Evolutionary conservation across 2,797 vertebrate species (phyloP).

Genomic region (Galagoides demidoff): DNA sequence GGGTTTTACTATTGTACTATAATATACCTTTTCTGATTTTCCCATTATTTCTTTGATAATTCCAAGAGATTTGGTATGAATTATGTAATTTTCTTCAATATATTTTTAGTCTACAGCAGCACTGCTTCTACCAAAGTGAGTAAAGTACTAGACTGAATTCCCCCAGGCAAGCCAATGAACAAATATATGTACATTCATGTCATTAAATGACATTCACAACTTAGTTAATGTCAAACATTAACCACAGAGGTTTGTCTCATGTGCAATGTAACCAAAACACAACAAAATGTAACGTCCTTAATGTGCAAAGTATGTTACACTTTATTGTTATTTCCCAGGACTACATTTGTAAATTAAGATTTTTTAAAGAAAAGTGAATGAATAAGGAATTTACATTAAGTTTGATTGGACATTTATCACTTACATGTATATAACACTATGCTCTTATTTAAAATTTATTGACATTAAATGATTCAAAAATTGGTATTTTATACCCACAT

Average conservation of each 20-base stretch:
- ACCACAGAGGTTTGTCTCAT: neutral
- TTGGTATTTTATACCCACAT: neutral
- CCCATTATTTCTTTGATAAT: neutral
- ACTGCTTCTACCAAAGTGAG: neutral
- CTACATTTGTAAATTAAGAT: neutral
- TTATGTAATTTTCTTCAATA: conserved; percentile 14
- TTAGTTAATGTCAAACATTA: neutral
- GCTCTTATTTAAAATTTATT: neutral
- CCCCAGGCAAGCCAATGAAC: neutral
- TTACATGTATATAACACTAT: neutral
- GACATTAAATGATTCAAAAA: conserved; percentile 26
- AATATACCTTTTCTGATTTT: neutral
- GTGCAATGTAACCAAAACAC: neutral
- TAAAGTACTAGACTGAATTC: neutral
- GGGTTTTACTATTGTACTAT: neutral
- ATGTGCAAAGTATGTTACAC: neutral
- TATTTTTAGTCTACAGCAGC: conserved; percentile 2
- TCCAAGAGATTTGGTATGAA: neutral
- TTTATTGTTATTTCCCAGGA: neutral
- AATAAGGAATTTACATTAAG: neutral
- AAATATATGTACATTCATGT: neutral
- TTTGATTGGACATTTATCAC: neutral
- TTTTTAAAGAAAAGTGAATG: neutral
- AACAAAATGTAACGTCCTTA: neutral
- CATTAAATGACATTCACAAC: neutral